phyloP scores from a whole-genome alignment of 2,113 vertebrate genomes.

The Dicentrarchus labrax region DNA sequence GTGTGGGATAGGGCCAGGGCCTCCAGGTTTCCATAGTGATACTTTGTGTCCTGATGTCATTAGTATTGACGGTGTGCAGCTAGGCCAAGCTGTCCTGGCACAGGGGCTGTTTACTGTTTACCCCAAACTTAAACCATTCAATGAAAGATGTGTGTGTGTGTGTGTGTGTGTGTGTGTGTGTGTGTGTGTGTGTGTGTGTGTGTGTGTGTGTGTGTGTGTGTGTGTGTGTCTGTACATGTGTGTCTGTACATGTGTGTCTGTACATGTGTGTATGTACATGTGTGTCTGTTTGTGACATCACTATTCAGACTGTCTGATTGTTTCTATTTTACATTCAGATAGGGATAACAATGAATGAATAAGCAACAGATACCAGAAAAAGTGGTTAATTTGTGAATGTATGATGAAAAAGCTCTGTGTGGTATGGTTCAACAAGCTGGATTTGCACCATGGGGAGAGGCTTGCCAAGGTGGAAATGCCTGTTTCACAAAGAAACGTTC shows the following conservation, averaged over 20 bases:
- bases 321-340: conserved; percentile 25
- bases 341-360: conserved; percentile 13
- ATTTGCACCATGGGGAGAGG: conserved; percentile 23
- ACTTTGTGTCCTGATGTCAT: conserved; percentile 81
- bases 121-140: conserved; percentile 64
- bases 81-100: conserved; percentile 73
- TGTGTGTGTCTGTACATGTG: too few relatives aligned
- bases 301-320: not conserved
- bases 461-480: conserved; percentile 30
- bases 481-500: conserved; percentile 49
- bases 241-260: too few relatives aligned
- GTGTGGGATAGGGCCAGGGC: conserved; percentile 49
- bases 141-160: not conserved
- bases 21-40: conserved; percentile 78
- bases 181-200: conserved; percentile 11
- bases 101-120: conserved; percentile 73
- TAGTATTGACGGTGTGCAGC: conserved; percentile 80
- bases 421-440: conserved; percentile 27
- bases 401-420: conserved; percentile 15
- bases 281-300: conserved; percentile 26
- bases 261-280: not conserved
- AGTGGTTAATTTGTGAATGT: conserved; percentile 33
- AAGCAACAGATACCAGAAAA: not conserved
- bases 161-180: not conserved
- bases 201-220: not conserved